Evolutionary conservation across 2,888 invertebrate genomes (phyloP), one percentile per base, ranked within the genome.

Genomic region (Pristionchus exspectatus): DNA sequence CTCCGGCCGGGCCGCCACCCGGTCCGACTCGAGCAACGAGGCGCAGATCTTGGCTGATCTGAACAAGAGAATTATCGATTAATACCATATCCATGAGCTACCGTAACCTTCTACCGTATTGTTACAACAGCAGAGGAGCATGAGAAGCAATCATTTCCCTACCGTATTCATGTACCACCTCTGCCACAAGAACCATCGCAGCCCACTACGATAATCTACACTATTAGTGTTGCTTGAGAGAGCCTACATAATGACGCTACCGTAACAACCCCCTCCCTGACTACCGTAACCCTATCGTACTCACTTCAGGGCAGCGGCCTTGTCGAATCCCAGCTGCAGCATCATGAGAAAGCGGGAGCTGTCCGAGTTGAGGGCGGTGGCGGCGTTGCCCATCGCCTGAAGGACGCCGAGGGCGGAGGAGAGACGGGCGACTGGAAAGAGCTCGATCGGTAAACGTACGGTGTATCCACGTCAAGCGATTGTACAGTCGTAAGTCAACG

Each of bases 261-360:
- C 4, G 44, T 50, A 50, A 50, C 10, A 3, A 0, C 9, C 10
- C 9, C 44, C 3, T 38, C 24, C 30, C 27, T 21, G 1, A 33
- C 74, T 74, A 38, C 74, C 72, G 72, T 72, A 72, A 10, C 10
- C 66, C 72, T 18, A 72, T 16, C 27, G 50, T 30, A 77, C 87
- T 88, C n/a, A 92, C 93, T 91, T 90, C 56, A 93, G 74, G 27
- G 92, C 91, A 84, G 93, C 92, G 3, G 93, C 97, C 98, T 98
- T 97, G 96, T 98, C 98, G 95, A 98, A 98, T 95, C 98, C 98
- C 92, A 99, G 96, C 89, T 98, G 98, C 93, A 98, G 97, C n/a
- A 98, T 96, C 93, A 98, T 97, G 2, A 98, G 97, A 95, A 97
- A 98, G 88, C 98, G 96, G 0, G 98, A 97, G 21, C 98, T 98